Base-by-base conservation (phyloP, 2,797 vertebrate genomes). In the Mormyrus proboscirostris region DNA sequence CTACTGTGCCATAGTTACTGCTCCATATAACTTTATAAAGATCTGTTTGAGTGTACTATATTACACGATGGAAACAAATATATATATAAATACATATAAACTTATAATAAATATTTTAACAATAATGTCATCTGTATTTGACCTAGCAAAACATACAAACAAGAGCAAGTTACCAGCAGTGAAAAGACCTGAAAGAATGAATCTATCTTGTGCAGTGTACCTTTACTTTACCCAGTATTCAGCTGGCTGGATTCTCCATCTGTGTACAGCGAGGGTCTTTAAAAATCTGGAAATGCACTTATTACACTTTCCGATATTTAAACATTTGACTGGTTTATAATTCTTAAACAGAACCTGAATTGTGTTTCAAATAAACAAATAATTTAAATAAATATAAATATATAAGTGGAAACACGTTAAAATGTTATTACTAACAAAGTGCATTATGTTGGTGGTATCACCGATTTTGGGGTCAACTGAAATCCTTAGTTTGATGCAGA, bases 41-140 rank as follows among this genome's bases (percentile, higher is more conserved):
- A 85, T 82, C 41, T 47, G 41, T 82, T 47, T 25, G 22, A 51
- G n/a, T 85, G n/a, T 85, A 50, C 49, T 51, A 29, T 85, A 85
- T 85, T 53, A 25, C 22, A 85, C 5, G 47, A 83, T 83, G n/a
- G 41, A 83, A 49, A 50, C 22, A 51, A 10, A 53, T 50, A 85
- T 83, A 83, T 82, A 83, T 82, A 85, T 51, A 51, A 85, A 51
- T 62, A 85, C n/a, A 50, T 53, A 25, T 50, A 85, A 47, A 44
- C 41, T 82, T 82, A 76, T 38, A 73, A 73, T 76, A 82, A 82
- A 82, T 82, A 82, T 22, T 44, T 82, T 22, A 82, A 47, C 41
- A 82, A 47, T 82, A 44, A n/a, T 47, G 2, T 47, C 1, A 47
- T 82, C 69, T 47, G 38, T 82, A 44, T 82, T 22, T 82, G 41